These are phyloP conservation scores for Bostrychus sinensis DNA, from an alignment of 2,113 vertebrate species.

Conservation along the genomic window DNA sequence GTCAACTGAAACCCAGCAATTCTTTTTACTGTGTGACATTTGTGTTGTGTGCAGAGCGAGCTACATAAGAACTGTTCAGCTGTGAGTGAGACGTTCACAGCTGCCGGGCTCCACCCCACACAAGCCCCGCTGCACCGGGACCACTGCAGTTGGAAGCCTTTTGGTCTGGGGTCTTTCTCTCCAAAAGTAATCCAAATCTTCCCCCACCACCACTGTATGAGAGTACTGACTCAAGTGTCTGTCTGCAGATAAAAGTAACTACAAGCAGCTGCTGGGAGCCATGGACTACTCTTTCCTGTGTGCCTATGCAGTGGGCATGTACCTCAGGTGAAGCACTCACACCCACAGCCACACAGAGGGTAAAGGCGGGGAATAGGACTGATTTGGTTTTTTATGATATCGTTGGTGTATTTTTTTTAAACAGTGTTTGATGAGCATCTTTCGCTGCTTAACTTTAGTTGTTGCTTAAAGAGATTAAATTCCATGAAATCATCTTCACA, in stretches of 20 bases:
- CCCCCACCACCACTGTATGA: too few species aligned
- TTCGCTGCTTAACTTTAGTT: too few species aligned
- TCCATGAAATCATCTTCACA: too few species aligned
- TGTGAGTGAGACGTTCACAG: slow-evolving; percentile 45
- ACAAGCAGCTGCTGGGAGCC: slow-evolving; percentile 89
- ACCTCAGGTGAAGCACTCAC: slow-evolving; percentile 85
- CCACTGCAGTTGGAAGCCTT: slow-evolving; percentile 93
- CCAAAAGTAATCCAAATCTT: too few species aligned
- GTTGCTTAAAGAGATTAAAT: too few species aligned
- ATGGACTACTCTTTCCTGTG: slow-evolving; percentile 96
- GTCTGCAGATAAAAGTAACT: slow-evolving; percentile 86
- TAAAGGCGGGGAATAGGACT: not conserved
- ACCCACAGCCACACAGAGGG: not conserved
- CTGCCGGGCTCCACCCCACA: slow-evolving; percentile 21
- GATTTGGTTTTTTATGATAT: too few species aligned
- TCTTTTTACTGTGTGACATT: not conserved
- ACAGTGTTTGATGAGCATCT: too few species aligned
- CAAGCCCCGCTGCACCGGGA: slow-evolving; percentile 63
- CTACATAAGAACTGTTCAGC: slow-evolving; percentile 91
- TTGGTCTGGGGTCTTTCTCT: slow-evolving; percentile 77
- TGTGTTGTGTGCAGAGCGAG: slow-evolving; percentile 82
- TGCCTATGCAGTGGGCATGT: slow-evolving; percentile 95
- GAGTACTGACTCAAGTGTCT: not conserved
- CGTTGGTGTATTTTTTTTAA: too few species aligned
- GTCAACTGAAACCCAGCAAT: too few species aligned